Evolutionary conservation across 2,797 vertebrate species (phyloP).

Genomic region (Halcyon chelicuti): DNA sequence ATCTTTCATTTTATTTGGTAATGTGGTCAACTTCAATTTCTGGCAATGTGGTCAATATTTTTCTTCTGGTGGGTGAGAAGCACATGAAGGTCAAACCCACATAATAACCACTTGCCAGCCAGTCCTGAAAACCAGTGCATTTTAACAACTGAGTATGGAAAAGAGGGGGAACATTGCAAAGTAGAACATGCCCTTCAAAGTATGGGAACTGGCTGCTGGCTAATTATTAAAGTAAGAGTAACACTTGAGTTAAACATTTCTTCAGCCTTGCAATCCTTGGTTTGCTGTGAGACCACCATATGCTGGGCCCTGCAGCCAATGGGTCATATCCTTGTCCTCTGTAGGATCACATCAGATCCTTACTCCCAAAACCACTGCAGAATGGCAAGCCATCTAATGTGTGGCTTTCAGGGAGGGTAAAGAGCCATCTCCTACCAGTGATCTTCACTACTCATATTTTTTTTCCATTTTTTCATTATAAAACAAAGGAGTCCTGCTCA

Average conservation of each 20-base stretch:
- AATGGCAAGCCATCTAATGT: not conserved
- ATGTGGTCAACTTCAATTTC: not conserved
- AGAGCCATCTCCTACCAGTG: not conserved
- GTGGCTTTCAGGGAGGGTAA: not conserved
- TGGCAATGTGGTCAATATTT: not conserved
- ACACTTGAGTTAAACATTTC: not conserved
- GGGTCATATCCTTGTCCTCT: not conserved
- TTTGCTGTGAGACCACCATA: not conserved
- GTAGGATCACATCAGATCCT: not conserved
- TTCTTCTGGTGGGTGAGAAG: not conserved
- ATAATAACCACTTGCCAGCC: not conserved
- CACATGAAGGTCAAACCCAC: not conserved
- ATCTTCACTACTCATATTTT: not conserved
- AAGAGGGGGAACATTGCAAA: not conserved
- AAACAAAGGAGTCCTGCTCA: not conserved
- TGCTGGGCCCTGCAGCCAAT: not conserved
- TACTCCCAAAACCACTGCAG: not conserved
- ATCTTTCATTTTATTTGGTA: not conserved
- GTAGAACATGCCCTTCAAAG: not conserved
- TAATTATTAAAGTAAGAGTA: slow-evolving; percentile 1
- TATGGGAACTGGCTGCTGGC: not conserved
- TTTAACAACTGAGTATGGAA: not conserved
- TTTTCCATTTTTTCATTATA: slow-evolving; percentile 1
- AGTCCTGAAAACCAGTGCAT: not conserved
- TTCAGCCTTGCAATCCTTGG: not conserved